Evolutionary conservation across 2,888 invertebrate species (phyloP).

Genomic region (Prosapia bicincta): DNA sequence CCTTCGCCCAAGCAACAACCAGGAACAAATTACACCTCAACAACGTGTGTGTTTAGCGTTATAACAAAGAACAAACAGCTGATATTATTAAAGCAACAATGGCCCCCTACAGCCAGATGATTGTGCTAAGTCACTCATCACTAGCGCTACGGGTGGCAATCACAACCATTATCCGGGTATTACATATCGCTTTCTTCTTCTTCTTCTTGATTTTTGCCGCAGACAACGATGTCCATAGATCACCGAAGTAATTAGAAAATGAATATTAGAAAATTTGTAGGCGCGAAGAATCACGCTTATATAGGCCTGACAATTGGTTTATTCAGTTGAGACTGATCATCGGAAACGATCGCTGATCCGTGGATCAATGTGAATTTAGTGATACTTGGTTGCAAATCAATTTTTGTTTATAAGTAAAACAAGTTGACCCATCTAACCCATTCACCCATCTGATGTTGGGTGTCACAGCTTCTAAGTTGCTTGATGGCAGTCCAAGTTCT

Average conservation of each 20-base stretch:
- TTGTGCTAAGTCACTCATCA: conserved; percentile 23
- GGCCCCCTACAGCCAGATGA: not conserved
- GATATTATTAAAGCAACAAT: conserved; percentile 24
- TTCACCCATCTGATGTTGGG: no score
- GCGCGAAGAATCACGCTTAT: not conserved
- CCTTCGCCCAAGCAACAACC: not conserved
- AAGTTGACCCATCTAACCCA: no score
- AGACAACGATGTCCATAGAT: not conserved
- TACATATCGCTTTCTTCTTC: not conserved
- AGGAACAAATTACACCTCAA: not conserved
- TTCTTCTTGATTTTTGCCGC: not conserved
- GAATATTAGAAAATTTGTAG: not conserved
- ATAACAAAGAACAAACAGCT: conserved; percentile 23
- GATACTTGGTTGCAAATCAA: no score
- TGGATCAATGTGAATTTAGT: no score
- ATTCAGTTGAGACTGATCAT: no score
- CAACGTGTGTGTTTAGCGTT: conserved; percentile 20
- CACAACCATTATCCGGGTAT: conserved; percentile 19
- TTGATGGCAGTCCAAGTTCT: no score
- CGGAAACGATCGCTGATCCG: no score
- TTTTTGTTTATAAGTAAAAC: no score
- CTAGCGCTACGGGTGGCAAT: conserved; percentile 21
- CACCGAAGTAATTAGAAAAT: not conserved
- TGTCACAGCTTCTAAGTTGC: no score
- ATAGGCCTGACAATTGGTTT: no score